These are phyloP conservation scores for Acipenser oxyrinchus DNA, from an alignment of 2,797 vertebrate species.

Conservation along the genomic window DNA sequence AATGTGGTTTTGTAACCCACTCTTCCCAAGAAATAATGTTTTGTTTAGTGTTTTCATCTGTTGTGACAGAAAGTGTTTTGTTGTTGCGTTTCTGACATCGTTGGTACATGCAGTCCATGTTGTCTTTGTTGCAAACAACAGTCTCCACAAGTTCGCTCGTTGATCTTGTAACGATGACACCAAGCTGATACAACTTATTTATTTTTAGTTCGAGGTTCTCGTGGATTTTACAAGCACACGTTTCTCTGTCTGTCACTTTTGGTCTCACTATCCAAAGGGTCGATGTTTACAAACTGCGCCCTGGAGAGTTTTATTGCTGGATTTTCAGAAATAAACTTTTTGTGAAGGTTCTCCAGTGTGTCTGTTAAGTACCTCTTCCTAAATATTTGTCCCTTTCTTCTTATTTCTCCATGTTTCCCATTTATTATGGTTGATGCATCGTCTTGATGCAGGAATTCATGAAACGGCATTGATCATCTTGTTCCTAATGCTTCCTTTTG, in stretches of 20 bases:
- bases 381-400: too few species aligned
- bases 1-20: neutral
- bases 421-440: too few species aligned
- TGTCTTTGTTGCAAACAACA: neutral
- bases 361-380: too few species aligned
- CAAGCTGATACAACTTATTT: neutral
- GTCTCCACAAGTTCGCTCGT: neutral
- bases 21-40: neutral
- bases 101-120: neutral
- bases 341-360: too few species aligned
- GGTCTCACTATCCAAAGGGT: neutral
- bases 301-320: neutral
- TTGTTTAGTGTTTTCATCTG: neutral
- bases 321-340: neutral
- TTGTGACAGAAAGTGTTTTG: neutral
- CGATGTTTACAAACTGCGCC: neutral
- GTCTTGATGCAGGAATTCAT: too few species aligned
- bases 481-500: too few species aligned
- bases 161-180: too few species aligned
- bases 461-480: too few species aligned
- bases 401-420: too few species aligned
- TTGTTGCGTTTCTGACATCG: neutral
- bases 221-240: neutral
- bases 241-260: neutral
- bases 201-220: neutral